Evolutionary conservation across 64 coral and sea anemone species (phyloP), one percentile per base, ranked within the genome.

Genomic region (Anthopleura sola): DNA sequence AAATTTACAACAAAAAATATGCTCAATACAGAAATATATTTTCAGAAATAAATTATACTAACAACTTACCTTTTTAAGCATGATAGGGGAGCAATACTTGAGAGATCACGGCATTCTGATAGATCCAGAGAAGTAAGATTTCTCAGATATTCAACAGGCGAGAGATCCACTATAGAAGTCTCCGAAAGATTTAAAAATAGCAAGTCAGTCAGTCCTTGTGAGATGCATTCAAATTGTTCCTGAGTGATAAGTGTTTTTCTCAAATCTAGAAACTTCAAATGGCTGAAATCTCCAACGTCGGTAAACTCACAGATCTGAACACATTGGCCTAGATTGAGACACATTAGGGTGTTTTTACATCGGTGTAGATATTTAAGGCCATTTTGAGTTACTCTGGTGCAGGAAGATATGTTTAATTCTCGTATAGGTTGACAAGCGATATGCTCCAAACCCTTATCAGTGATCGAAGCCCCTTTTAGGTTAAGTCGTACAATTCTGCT

Each of bases 401-500:
- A 97, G 5, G 84, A 68, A 21, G 94, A 88, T 28, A 97, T 53
- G 32, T 97, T 92, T 4, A 97, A 62, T 76, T 97, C 94, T 40
- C 90, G 90, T 32, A 97, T 88, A 10, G 87, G 90, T 28, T 97
- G 94, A 36, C 57, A 76, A 68, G 83, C 74, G 8, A 97, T 89
- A 12, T 85, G 74, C 14, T 86, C 46, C n/a, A 97, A 26, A 14
- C 87, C 94, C 55, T 76, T 55, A 29, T 97, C 94, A 21, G 94
- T 97, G n/a, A 97, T 87, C 7, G 55, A 18, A 3, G 94, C 87
- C 33, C 94, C 64, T 36, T 86, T 88, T 26, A 97, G 64, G 31
- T 97, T 81, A 3, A 92, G 81, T 38, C 81, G 83, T 12, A 89
- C 91, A 78, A 97, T 97, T 37, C 90, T 82, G 83, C 94, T 97